These are phyloP conservation scores for Ophioninae sp. DNA, from an alignment of 2,888 invertebrate genomes.

Conservation along the genomic window DNA sequence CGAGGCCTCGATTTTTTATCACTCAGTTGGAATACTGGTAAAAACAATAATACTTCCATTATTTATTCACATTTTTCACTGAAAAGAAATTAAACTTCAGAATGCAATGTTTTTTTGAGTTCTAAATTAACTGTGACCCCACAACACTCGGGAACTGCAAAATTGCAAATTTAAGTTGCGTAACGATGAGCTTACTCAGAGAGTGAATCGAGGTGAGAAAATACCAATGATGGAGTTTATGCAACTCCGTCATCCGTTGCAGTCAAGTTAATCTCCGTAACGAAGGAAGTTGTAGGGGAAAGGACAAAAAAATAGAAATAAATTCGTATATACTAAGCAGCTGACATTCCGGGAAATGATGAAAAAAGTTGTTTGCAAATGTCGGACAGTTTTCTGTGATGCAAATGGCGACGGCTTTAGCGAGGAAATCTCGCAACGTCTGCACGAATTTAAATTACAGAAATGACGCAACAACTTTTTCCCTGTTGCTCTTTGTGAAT, in stretches of 20 bases:
- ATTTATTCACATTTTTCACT: not conserved
- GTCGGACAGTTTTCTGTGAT: conserved; percentile 5
- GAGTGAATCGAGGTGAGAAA: not conserved
- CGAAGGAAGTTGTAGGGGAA: not conserved
- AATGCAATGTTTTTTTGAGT: not conserved
- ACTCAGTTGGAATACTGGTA: too few relatives aligned
- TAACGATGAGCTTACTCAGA: not conserved
- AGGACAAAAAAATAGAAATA: not conserved
- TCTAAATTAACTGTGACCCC: not conserved
- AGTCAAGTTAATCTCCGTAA: not conserved
- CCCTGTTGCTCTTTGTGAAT: not conserved
- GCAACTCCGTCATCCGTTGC: not conserved
- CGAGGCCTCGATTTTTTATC: too few relatives aligned
- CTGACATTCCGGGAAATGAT: too few relatives aligned
- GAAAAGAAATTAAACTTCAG: not conserved
- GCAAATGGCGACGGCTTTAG: conserved; percentile 6
- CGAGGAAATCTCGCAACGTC: conserved; percentile 18
- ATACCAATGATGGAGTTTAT: not conserved
- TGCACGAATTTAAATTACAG: conserved; percentile 41
- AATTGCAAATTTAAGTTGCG: not conserved
- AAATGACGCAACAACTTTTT: not conserved
- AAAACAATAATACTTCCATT: not conserved
- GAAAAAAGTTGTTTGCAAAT: conserved; percentile 8
- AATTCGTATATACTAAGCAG: not conserved
- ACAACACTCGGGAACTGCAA: not conserved